These are phyloP conservation scores for Metallyticus violacea DNA, from an alignment of 2,888 invertebrate genomes.

Conservation along the genomic window DNA sequence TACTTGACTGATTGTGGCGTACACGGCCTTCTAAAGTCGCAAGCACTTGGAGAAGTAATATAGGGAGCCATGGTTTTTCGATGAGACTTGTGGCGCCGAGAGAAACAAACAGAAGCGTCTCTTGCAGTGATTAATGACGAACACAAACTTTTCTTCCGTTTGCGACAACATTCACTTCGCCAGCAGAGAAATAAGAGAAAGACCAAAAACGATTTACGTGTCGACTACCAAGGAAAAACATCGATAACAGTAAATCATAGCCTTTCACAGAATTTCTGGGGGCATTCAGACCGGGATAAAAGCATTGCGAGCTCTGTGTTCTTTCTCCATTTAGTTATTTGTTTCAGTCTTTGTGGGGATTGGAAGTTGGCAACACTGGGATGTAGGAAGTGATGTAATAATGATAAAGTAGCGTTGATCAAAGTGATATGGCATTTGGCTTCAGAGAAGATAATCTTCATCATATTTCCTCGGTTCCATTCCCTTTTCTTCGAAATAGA, in stretches of 20 bases:
- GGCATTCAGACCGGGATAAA: not conserved
- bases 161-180: not conserved
- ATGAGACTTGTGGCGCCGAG: not conserved
- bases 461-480: too few relatives aligned
- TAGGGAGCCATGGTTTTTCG: not conserved
- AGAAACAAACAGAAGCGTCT: not conserved
- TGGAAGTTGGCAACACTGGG: too few relatives aligned
- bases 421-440: too few relatives aligned
- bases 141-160: not conserved
- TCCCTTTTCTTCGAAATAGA: too few relatives aligned
- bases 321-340: too few relatives aligned
- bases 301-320: not conserved
- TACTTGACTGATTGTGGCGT: not conserved
- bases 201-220: not conserved
- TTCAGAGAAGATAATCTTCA: too few relatives aligned
- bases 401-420: too few relatives aligned
- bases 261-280: not conserved
- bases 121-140: not conserved
- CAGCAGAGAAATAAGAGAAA: not conserved
- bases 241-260: not conserved
- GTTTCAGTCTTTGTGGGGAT: too few relatives aligned
- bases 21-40: not conserved
- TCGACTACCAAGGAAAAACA: not conserved
- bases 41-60: not conserved
- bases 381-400: too few relatives aligned